Evolutionary conservation across 2,113 vertebrate genomes (phyloP), one percentile per base, ranked within the genome.

Genomic region (Planiliza haematocheilus): DNA sequence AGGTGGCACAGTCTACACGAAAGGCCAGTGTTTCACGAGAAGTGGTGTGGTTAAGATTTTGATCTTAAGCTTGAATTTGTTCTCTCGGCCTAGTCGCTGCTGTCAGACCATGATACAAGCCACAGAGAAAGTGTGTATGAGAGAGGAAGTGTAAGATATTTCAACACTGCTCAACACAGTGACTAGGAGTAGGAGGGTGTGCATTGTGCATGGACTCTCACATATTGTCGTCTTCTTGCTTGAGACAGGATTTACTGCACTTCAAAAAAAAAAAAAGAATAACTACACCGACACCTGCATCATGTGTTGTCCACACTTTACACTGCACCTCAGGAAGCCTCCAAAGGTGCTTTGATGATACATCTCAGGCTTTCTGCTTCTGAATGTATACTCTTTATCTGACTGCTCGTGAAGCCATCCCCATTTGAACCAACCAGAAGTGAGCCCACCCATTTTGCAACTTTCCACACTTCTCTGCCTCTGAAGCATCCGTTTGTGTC

Each of bases 391-490:
- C 7, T 75, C 43, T 68, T 50, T 17, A 1, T 42, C 38, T 86
- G 59, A 87, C 52, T 66, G 7, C 65, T 59, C 0, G 16, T 13
- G 50, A 70, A 30, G 39, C 24, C 17, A 20, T 43, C 36, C 41
- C 45, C 13, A 51, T 20, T 75, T 66, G 30, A 71, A 56, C 53
- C 68, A 80, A 82, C 80, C 79, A 79, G 56, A 84, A 58, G 30
- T 41, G 38, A 84, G 77, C 84, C 86, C 83, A 87, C 88, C 85
- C 86, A 77, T 87, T 76, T 49, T 45, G 56, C 9, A 20, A 3
- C 63, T 37, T 39, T 4, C 56, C 39, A 62, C 64, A 49, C 51
- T 11, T 43, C 9, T 10, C 10, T 17, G 50, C 50, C 6, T 41
- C n/a, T 73, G 24, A 7, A 13, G 37, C 38, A 17, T 37, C 18